A percentile compares a stretch with the other conserved stretches of the same genome.
Evolutionary conservation across 23 tunicate species (phyloP).

Genomic region (Halocynthia roretzi): DNA sequence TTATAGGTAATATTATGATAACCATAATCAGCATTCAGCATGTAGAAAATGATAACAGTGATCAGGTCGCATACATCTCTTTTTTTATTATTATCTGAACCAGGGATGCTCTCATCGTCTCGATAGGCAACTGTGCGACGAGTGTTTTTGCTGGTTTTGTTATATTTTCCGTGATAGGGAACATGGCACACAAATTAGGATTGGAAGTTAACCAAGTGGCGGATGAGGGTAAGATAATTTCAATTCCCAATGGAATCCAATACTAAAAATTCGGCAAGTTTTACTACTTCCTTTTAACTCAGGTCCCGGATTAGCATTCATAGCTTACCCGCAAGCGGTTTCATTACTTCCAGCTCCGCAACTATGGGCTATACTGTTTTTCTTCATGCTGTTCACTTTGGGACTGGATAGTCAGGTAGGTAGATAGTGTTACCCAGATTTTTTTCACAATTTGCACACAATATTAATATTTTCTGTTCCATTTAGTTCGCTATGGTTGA

Average conservation of each 20-base stretch:
- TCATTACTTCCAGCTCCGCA: conserved; percentile 90
- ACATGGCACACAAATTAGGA: conserved; percentile 78
- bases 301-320: conserved; percentile 97
- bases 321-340: conserved; percentile 98
- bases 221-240: conserved; percentile 45
- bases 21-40: not conserved
- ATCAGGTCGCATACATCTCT: not conserved
- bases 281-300: not conserved
- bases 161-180: conserved; percentile 95
- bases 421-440: not conserved
- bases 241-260: not conserved
- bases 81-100: not conserved
- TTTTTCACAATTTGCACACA: not conserved
- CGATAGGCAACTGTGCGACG: conserved; percentile 93
- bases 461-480: not conserved
- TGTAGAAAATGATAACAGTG: not conserved
- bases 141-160: conserved; percentile 98
- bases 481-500: conserved; percentile 86
- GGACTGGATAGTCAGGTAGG: conserved; percentile 96
- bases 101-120: conserved; percentile 95
- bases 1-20: conserved; percentile 37
- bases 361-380: conserved; percentile 90
- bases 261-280: too few relatives aligned
- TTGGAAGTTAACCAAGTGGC: conserved; percentile 68
- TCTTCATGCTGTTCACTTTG: conserved; percentile 92